Evolutionary conservation across 2,797 vertebrate genomes (phyloP).

Genomic region (Meda fulgida): DNA sequence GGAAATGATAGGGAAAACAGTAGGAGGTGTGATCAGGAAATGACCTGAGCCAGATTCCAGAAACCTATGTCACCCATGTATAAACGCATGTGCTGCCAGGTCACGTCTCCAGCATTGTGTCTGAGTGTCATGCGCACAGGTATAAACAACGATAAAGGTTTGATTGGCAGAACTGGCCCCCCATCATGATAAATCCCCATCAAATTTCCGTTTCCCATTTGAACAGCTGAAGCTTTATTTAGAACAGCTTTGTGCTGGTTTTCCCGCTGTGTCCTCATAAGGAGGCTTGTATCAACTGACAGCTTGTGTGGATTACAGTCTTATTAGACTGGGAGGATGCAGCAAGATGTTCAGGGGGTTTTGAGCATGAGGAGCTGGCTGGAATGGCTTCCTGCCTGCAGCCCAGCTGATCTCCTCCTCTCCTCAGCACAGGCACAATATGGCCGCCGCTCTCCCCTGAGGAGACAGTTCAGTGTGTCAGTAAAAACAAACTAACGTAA

Average conservation of each 20-base stretch:
- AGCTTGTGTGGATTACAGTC: slow-evolving; percentile 86
- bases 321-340: slow-evolving; percentile 83
- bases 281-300: slow-evolving; percentile 85
- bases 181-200: slow-evolving; percentile 66
- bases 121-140: slow-evolving; percentile 14
- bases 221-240: slow-evolving; percentile 80
- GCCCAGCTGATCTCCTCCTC: slow-evolving; percentile 76
- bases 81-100: neutral
- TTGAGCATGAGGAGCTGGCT: slow-evolving; percentile 72
- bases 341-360: slow-evolving; percentile 82
- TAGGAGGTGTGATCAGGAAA: neutral
- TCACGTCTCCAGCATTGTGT: slow-evolving; percentile 25
- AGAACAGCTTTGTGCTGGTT: slow-evolving; percentile 74
- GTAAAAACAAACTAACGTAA: slow-evolving; percentile 59
- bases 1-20: neutral
- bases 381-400: slow-evolving; percentile 73
- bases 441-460: slow-evolving; percentile 71
- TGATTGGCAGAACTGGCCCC: slow-evolving; percentile 51
- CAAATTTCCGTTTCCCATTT: slow-evolving; percentile 71
- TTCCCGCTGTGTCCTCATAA: slow-evolving; percentile 77
- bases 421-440: slow-evolving; percentile 78
- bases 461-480: slow-evolving; percentile 60
- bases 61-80: neutral
- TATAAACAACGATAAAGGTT: slow-evolving; percentile 42
- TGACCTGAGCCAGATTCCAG: neutral